Evolutionary conservation across 37 sponge, comb jelly and placozoan species (phyloP).

Genomic region (Spongilla lacustris): DNA sequence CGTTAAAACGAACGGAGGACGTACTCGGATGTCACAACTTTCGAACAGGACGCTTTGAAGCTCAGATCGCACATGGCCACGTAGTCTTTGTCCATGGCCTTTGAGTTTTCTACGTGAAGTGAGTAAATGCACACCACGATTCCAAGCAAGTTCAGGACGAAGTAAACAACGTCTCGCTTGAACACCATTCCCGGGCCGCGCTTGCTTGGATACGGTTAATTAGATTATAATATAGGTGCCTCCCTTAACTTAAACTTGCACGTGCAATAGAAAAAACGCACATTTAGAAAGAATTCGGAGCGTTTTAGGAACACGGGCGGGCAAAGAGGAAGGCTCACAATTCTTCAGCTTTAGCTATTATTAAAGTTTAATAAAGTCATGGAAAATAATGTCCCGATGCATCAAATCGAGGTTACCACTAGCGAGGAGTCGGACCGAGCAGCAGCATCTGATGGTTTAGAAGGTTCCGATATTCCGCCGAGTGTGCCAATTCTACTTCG

Average conservation of each 20-base stretch:
- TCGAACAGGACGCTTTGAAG: slow-evolving; percentile 48
- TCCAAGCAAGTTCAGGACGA: slow-evolving; percentile 3
- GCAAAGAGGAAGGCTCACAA: not conserved
- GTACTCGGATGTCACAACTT: slow-evolving; percentile 68
- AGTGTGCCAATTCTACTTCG: not conserved
- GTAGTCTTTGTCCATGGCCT: slow-evolving; percentile 28
- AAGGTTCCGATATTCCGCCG: not conserved
- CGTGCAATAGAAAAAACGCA: slow-evolving; percentile 54
- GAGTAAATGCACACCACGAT: slow-evolving; percentile 44
- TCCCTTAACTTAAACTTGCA: not conserved
- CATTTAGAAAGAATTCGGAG: slow-evolving; percentile 21
- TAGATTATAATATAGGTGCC: no score
- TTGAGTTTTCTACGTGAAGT: slow-evolving; percentile 46
- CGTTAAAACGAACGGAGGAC: not conserved
- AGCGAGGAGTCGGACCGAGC: slow-evolving; percentile 7
- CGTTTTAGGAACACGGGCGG: slow-evolving; percentile 1
- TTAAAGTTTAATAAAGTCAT: slow-evolving; percentile 41
- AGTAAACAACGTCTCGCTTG: not conserved
- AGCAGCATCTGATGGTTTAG: not conserved
- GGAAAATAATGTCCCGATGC: slow-evolving; percentile 30
- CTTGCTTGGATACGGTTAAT: not conserved
- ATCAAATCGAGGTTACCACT: not conserved
- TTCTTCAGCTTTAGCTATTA: slow-evolving; percentile 25
- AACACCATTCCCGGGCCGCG: no score
- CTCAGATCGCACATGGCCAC: slow-evolving; percentile 66